Percentiles rank a stretch among this genome's conserved stretches.
These are phyloP conservation scores for Centrocercus urophasianus DNA, from an alignment of 2,113 vertebrate species.

Conservation along the genomic window DNA sequence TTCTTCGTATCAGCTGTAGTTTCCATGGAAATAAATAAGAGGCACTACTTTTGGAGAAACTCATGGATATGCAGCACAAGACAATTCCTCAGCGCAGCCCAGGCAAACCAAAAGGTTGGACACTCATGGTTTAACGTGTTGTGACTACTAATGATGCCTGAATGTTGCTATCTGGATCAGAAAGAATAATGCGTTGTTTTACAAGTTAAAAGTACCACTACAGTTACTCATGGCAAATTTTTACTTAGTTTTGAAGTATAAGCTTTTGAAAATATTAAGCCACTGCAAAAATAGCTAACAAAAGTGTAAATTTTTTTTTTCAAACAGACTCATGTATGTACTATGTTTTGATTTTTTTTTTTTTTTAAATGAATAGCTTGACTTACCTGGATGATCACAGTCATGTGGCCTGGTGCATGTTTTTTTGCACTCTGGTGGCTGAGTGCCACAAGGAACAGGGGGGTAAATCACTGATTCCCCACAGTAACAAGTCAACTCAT, in stretches of 20 bases:
- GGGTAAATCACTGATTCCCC: constrained; percentile 93
- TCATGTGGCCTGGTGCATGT: constrained; percentile 90
- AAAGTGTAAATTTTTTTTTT: background rate
- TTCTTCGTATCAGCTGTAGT: no score
- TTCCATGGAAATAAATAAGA: no score
- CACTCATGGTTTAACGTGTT: background rate
- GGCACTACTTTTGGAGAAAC: no score
- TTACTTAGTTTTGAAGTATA: background rate
- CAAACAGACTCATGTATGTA: background rate
- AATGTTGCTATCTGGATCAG: background rate
- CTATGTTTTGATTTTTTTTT: background rate
- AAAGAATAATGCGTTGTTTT: background rate
- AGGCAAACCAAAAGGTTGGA: no score
- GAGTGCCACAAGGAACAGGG: constrained; percentile 94
- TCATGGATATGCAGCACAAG: no score
- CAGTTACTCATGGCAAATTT: background rate
- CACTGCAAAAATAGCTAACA: background rate
- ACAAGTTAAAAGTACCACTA: background rate
- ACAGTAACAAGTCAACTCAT: constrained; percentile 95
- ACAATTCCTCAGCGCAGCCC: no score
- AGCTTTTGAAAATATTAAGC: background rate
- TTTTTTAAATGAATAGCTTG: background rate
- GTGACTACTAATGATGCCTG: background rate
- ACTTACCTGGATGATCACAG: constrained; percentile 93
- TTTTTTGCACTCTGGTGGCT: constrained; percentile 94